Base-by-base conservation (phyloP, 2,113 vertebrate genomes). In the Pampusana beccarii region DNA sequence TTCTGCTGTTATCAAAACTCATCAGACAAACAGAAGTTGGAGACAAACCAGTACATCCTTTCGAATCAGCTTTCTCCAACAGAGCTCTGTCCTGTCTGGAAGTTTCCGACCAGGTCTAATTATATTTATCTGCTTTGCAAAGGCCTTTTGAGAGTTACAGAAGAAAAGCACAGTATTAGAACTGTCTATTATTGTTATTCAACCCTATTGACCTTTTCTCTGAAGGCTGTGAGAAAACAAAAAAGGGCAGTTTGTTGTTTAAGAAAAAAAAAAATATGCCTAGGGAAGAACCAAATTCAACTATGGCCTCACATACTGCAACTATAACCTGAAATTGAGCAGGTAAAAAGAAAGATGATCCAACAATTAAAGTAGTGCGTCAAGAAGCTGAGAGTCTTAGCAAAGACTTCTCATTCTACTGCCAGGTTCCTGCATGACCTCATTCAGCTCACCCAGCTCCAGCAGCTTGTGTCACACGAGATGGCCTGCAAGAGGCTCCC, bases 401-500 rank as follows among this genome's bases (percentile, higher is more conserved):
- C 31, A 40, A 83, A 64, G 33, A 38, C 9, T 72, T 67, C 42
- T 13, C 29, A 42, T 3, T 74, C n/a, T 53, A 3, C 9, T 40
- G 4, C 14, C 2, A 2, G 7, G 50, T 78, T n/a, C 2, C 3
- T 46, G 24, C 28, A 17, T 0, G 1, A 13, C 5, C 16, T 75
- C 17, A 12, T 42, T 44, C 15, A 61, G 36, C 28, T n/a, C 29
- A 16, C 6, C 24, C 15, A 25, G 15, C 18, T 28, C 19, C 15
- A 51, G 54, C 53, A 71, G 24, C 53, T 29, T 25, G 7, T 25
- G 11, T n/a, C n/a, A 20, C 18, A 8, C 17, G 34, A 24, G 17
- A 9, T 1, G n/a, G 29, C 38, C 23, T 14, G 15, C 13, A 48
- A 53, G 19, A 38, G 9, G n/a, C 7, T 42, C 44, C 64, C 20